Evolutionary conservation across 2,888 invertebrate genomes (phyloP).

Genomic region (Choreutis nemorana): DNA sequence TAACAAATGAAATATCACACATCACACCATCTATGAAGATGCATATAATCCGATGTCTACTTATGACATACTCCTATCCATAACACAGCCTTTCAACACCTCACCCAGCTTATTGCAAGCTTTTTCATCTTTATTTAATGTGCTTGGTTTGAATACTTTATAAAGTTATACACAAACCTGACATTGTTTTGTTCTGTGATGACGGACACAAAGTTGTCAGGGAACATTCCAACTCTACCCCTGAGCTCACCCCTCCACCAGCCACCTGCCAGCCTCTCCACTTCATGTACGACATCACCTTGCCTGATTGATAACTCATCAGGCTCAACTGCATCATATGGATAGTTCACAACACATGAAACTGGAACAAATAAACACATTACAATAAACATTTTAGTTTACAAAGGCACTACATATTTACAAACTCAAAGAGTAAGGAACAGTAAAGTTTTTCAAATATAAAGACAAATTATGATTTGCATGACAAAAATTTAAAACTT

Average conservation of each 20-base stretch:
- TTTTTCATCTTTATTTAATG: too few species aligned
- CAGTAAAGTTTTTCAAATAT: too few species aligned
- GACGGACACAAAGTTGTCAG: slow-evolving; percentile 89
- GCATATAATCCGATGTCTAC: too few species aligned
- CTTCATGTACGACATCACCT: slow-evolving; percentile 84
- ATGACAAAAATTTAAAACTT: too few species aligned
- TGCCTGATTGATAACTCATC: slow-evolving; percentile 85
- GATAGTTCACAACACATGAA: slow-evolving; percentile 86
- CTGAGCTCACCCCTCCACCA: slow-evolving; percentile 92
- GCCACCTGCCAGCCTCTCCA: slow-evolving; percentile 79
- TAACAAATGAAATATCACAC: too few species aligned
- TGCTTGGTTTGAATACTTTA: slow-evolving; percentile 1
- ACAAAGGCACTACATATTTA: too few species aligned
- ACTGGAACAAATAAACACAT: slow-evolving; percentile 42
- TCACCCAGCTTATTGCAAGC: too few species aligned
- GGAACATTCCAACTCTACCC: slow-evolving; percentile 88
- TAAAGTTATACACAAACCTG: slow-evolving; percentile 31
- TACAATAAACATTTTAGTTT: neutral
- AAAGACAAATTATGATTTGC: too few species aligned
- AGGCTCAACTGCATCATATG: slow-evolving; percentile 84
- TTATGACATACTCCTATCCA: too few species aligned
- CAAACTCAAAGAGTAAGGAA: too few species aligned
- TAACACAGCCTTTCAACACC: too few species aligned
- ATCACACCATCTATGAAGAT: too few species aligned
- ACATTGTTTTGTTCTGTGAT: slow-evolving; percentile 41